Percentiles rank a stretch among this genome's conserved stretches.
Evolutionary conservation across 2,797 vertebrate genomes (phyloP).

Genomic region (Scyliorhinus canicula): DNA sequence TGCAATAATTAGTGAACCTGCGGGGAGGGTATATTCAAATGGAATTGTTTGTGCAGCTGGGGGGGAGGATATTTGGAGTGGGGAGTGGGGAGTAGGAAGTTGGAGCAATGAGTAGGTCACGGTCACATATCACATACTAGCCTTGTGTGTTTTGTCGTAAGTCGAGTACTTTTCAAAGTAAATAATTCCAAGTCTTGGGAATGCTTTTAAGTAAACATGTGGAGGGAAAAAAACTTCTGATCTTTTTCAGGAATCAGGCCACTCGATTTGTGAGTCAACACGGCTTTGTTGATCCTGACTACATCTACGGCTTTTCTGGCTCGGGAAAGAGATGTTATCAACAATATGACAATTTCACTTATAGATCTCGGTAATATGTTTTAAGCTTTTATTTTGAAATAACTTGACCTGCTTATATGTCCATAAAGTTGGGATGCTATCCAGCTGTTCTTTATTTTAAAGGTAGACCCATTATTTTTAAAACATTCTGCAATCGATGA

Average conservation of each 20-base stretch:
- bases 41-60: neutral
- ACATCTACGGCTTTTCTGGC: constrained; percentile 63
- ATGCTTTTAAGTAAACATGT: neutral
- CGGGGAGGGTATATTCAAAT: too few species aligned
- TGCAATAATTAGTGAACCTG: too few species aligned
- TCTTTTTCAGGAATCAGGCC: constrained; percentile 39
- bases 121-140: neutral
- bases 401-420: neutral
- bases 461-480: neutral
- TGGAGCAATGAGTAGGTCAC: neutral
- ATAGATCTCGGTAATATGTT: constrained; percentile 66
- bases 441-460: neutral
- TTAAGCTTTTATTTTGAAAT: neutral
- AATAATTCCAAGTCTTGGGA: neutral
- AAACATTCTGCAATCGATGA: neutral
- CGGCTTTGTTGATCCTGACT: constrained; percentile 67
- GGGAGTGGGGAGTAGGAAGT: neutral
- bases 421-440: neutral
- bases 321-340: constrained; percentile 73
- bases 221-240: neutral
- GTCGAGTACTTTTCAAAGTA: neutral
- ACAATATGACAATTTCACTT: constrained; percentile 71
- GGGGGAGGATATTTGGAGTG: too few species aligned
- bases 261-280: constrained; percentile 68
- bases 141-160: neutral